These are phyloP conservation scores for Miniopterus natalensis DNA, from an alignment of 2,113 vertebrate species.

Conservation along the genomic window DNA sequence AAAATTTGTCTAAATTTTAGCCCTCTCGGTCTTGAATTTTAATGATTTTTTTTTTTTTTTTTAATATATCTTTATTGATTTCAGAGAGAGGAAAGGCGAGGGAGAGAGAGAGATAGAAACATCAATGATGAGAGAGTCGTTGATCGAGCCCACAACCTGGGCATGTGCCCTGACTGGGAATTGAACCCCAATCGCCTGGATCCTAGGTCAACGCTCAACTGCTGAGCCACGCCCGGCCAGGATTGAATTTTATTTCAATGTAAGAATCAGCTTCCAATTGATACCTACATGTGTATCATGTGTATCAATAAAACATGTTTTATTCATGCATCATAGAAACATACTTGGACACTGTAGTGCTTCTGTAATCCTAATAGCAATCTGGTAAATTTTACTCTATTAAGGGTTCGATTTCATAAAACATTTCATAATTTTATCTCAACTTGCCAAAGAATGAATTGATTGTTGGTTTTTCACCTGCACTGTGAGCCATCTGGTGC, in stretches of 20 bases:
- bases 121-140: too few relatives aligned
- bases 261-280: background rate
- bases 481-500: constrained; percentile 32
- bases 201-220: too few relatives aligned
- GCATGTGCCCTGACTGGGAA: too few relatives aligned
- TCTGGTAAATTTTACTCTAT: background rate
- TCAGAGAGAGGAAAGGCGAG: too few relatives aligned
- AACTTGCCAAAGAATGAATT: constrained; percentile 46
- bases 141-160: too few relatives aligned
- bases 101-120: too few relatives aligned
- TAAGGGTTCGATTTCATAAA: constrained; percentile 57
- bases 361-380: constrained; percentile 29
- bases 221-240: too few relatives aligned
- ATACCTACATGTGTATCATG: background rate
- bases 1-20: background rate
- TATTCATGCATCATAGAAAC: background rate
- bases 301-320: background rate
- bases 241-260: constrained; percentile 34
- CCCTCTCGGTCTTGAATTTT: background rate
- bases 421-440: constrained; percentile 55
- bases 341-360: background rate
- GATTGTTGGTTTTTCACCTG: constrained; percentile 64
- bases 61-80: too few relatives aligned
- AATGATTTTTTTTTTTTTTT: too few relatives aligned
- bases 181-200: too few relatives aligned